phyloP scores from a whole-genome alignment of 2,797 vertebrate genomes.

The Pipistrellus nathusii region DNA sequence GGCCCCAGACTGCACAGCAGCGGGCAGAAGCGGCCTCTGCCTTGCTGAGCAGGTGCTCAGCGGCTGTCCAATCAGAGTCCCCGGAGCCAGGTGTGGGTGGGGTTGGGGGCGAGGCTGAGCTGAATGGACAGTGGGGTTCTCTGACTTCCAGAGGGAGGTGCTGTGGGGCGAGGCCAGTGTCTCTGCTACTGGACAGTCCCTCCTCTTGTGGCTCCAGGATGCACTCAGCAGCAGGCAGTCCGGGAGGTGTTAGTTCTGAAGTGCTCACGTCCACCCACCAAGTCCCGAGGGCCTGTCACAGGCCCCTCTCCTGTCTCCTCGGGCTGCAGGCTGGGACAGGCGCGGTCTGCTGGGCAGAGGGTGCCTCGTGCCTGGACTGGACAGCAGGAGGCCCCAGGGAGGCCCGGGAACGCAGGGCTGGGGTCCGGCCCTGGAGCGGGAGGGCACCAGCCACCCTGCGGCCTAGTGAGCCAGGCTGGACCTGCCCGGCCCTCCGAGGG shows the following conservation, averaged over 20 bases:
- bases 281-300: not conserved
- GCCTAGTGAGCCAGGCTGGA: not conserved
- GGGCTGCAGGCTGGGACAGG: too few species aligned
- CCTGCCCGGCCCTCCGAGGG: not conserved
- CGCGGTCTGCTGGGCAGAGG: not conserved
- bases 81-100: not conserved
- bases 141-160: not conserved
- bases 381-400: not conserved
- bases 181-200: not conserved
- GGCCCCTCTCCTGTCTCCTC: too few species aligned
- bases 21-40: too few species aligned
- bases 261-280: not conserved
- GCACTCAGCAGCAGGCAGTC: not conserved
- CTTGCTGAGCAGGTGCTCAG: not conserved
- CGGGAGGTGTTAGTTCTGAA: not conserved
- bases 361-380: not conserved
- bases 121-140: not conserved
- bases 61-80: not conserved
- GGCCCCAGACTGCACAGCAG: too few species aligned
- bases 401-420: not conserved
- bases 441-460: not conserved
- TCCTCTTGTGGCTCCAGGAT: not conserved
- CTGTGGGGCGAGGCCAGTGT: accelerated
- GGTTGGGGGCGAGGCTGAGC: not conserved
- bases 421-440: not conserved